These are phyloP conservation scores for Nesometra sesokonis DNA, from an alignment of 35 echinoderm and acorn worm species.

Conservation along the genomic window DNA sequence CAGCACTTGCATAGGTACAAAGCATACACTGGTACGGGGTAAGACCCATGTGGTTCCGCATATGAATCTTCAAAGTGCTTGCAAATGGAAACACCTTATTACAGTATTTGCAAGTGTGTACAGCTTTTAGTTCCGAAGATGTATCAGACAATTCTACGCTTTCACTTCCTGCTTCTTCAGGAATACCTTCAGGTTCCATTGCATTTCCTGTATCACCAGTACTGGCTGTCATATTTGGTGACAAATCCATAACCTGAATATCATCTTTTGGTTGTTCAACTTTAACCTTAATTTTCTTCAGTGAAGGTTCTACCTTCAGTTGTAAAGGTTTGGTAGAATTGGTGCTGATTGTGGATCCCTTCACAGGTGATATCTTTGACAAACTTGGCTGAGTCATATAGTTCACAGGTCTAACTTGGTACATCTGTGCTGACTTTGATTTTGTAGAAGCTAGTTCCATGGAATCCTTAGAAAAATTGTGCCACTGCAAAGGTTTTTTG, in stretches of 20 bases:
- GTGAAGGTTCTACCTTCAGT: not conserved
- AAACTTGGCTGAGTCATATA: not conserved
- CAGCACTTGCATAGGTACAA: constrained; percentile 94
- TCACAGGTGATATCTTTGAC: not conserved
- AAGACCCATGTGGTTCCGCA: constrained; percentile 81
- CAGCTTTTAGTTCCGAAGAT: not conserved
- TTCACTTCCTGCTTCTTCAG: not conserved
- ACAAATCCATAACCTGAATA: not conserved
- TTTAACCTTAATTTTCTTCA: not conserved
- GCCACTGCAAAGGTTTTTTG: not conserved
- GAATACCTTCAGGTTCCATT: not conserved
- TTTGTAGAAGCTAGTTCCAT: not conserved
- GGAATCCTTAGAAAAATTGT: not conserved
- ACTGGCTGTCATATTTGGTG: not conserved
- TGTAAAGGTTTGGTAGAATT: not conserved
- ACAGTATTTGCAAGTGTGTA: constrained; percentile 78
- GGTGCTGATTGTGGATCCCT: not conserved
- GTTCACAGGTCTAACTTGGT: not conserved
- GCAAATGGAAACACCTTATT: constrained; percentile 63
- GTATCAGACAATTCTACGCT: not conserved
- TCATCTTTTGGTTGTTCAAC: not conserved
- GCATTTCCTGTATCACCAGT: not conserved
- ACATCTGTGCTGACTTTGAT: not conserved
- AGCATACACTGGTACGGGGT: constrained; percentile 84
- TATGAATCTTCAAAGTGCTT: constrained; percentile 78